Base-by-base conservation (phyloP, 1,140 invertebrate genomes). In the Drosophila fuyamai region DNA sequence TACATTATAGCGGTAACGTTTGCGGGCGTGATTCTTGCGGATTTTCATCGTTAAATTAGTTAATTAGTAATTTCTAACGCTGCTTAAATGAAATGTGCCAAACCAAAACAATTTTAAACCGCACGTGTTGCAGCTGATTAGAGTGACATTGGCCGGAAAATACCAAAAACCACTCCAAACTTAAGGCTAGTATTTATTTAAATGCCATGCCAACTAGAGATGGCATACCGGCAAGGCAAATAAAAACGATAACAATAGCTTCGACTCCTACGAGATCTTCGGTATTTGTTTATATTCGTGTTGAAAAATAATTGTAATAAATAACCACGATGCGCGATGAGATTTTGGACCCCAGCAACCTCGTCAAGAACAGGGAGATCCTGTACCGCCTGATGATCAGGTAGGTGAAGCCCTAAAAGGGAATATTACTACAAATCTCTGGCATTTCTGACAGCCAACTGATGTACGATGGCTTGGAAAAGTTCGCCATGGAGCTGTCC, bases 381-480 rank as follows among this genome's bases (percentile, higher is more conserved):
- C 93, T 98, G 10, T 98, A 98, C 81, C 94, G 97, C 63, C 94
- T 98, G 79, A 97, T 98, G 77, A 97, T 98, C 89, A 98, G 97
- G 97, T 97, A 32, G 65, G 76, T 41, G 4, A 5, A 4, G 6
- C 3, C 0, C 1, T 13, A 14, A 0, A 32, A 1, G 4, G 13
- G 13, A 2, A 12, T 4, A 41, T 8, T 3, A 16, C 18, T 10
- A 0, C 1, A 32, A 41, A 41, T 81, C 10, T 1, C 46, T 77
- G 92, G 66, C 56, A 79, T 92, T 10, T 29, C 14, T 94, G 93
- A 14, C 92, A 99, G 98, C 86, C 97, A 98, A 92, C 92, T 98
- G 12, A 97, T 96, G 91, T 97, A 98, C 82, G 98, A 99, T 95
- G 98, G 98, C 6, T 96, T 98, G 93, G 97, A 98, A 92, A 95